Conservation (phyloP, 2,888 invertebrate genomes). For the Caradrina kadenii region DNA sequence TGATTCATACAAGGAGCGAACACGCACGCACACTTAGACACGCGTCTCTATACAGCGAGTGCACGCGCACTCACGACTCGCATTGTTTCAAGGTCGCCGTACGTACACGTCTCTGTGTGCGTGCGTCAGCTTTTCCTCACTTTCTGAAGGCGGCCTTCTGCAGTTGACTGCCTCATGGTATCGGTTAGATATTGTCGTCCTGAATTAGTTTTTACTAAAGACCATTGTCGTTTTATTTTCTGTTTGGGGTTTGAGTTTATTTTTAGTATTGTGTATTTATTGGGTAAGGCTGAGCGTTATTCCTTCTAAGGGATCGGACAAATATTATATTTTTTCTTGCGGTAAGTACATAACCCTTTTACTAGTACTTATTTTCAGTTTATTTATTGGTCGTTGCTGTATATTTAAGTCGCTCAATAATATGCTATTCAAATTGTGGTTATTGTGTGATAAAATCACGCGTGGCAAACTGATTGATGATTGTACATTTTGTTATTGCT, state of each 20-base stretch:
- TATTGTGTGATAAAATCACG: neutral
- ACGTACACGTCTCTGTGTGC: no score
- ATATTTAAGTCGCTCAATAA: neutral
- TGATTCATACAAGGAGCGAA: no score
- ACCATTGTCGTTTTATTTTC: conserved; percentile 48
- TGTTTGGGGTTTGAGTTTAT: conserved; percentile 46
- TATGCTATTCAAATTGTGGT: neutral
- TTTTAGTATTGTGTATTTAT: conserved; percentile 45
- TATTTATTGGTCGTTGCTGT: conserved; percentile 11
- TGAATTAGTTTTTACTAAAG: conserved; percentile 51
- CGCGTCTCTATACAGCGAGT: neutral
- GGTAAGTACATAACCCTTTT: conserved; percentile 30
- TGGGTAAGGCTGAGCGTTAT: conserved; percentile 15
- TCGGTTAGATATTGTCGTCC: conserved; percentile 37
- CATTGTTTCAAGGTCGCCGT: neutral
- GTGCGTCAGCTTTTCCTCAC: neutral
- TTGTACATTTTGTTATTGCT: neutral
- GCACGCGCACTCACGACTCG: neutral
- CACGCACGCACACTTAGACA: neutral
- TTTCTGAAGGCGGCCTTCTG: neutral
- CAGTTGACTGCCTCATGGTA: neutral
- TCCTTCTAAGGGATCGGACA: conserved; percentile 21
- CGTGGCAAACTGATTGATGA: neutral
- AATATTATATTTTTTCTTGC: conserved; percentile 29
- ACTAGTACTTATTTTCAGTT: conserved; percentile 1